phyloP scores from a whole-genome alignment of 2,113 vertebrate genomes.

The Actenoides hombroni region DNA sequence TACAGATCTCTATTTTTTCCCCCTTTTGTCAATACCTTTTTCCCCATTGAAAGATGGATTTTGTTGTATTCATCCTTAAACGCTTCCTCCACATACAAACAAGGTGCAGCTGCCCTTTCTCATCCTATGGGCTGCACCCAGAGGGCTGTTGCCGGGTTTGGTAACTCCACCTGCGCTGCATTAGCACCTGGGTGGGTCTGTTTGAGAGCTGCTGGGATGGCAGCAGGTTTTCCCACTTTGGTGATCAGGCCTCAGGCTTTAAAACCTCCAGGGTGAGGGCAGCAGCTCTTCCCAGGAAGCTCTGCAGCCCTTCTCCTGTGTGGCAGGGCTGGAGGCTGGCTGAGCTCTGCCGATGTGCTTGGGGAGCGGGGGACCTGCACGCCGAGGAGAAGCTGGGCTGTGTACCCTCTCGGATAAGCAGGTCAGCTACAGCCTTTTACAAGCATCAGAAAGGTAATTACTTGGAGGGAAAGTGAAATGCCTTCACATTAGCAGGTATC shows the following conservation, averaged over 20 bases:
- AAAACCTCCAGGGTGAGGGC: accelerated
- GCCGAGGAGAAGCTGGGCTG: accelerated
- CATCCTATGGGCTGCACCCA: accelerated
- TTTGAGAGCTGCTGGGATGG: accelerated
- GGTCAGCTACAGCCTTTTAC: not conserved
- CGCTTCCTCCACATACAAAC: not conserved
- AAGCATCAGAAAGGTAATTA: not conserved
- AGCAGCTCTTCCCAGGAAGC: accelerated
- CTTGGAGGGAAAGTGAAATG: not conserved
- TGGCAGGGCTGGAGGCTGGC: accelerated
- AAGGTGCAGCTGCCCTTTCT: not conserved
- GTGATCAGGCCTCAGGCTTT: not conserved
- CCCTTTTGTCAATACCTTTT: not conserved
- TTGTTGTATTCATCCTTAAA: not conserved
- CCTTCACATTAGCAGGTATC: not conserved
- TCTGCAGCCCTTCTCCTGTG: accelerated
- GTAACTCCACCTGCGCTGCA: not conserved
- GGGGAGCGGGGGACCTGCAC: accelerated
- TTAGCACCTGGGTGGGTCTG: not conserved
- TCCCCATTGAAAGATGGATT: not conserved
- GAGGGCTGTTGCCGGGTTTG: accelerated
- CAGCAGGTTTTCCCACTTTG: not conserved
- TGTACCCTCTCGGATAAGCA: not conserved
- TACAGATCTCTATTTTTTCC: not conserved
- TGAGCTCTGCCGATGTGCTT: accelerated